Conservation (phyloP, 2,888 invertebrate species). For the Andrena flavipes region DNA sequence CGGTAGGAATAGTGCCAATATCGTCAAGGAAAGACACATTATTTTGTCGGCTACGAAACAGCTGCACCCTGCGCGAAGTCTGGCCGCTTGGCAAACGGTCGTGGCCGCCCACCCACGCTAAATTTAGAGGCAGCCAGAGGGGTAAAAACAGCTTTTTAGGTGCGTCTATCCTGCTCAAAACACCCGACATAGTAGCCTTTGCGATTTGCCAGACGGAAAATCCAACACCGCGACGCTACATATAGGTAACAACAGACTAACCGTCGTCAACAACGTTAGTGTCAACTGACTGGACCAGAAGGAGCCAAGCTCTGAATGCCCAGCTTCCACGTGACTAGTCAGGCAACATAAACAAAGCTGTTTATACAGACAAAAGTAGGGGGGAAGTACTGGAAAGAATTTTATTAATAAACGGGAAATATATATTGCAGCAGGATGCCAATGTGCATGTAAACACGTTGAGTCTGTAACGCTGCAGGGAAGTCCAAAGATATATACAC, state of each 20-base stretch:
- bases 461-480: background rate
- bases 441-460: background rate
- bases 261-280: slow-evolving; percentile 4
- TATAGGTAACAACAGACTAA: slow-evolving; percentile 3
- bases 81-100: slow-evolving; percentile 76
- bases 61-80: slow-evolving; percentile 75
- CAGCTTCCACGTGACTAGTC: slow-evolving; percentile 1
- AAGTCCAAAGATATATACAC: background rate
- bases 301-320: background rate
- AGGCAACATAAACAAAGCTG: background rate
- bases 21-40: slow-evolving; percentile 59
- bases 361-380: background rate
- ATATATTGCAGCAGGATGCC: background rate
- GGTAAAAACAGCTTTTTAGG: slow-evolving; percentile 58
- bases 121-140: slow-evolving; percentile 77
- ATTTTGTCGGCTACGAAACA: slow-evolving; percentile 72
- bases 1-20: slow-evolving; percentile 53
- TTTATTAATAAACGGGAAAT: background rate
- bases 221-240: slow-evolving; percentile 10
- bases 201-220: slow-evolving; percentile 45
- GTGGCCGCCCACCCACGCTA: slow-evolving; percentile 81
- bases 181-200: slow-evolving; percentile 45
- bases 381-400: background rate
- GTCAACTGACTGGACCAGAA: slow-evolving; percentile 7
- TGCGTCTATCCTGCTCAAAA: slow-evolving; percentile 48